Conservation (phyloP, 2,113 vertebrate species). For the Oreochromis niloticus region DNA sequence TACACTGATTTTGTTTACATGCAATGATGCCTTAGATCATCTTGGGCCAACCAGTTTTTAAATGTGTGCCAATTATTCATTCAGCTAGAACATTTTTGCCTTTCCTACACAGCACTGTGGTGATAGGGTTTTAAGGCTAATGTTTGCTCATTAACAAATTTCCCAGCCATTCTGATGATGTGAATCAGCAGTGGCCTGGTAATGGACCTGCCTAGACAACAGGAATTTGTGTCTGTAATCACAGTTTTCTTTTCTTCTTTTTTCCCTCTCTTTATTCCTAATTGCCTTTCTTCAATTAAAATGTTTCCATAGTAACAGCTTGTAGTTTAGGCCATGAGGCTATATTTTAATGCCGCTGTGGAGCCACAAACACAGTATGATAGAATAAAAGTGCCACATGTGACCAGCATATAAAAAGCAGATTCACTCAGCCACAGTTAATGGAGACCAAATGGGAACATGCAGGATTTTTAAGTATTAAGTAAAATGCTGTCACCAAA, state of each 20-base stretch:
- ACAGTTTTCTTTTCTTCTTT: not conserved
- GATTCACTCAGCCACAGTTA: not conserved
- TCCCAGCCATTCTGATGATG: not conserved
- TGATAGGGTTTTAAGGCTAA: not conserved
- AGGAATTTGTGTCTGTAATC: not conserved
- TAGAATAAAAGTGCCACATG: not conserved
- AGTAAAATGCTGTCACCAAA: not conserved
- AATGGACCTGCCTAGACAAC: not conserved
- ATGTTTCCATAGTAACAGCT: not conserved
- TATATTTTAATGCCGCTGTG: not conserved
- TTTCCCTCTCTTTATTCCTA: not conserved
- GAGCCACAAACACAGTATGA: not conserved
- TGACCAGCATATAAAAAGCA: not conserved
- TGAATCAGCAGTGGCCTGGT: not conserved
- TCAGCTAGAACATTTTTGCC: not conserved
- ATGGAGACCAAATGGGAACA: not conserved
- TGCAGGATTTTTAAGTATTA: not conserved
- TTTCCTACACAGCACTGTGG: not conserved
- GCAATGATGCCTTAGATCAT: not conserved
- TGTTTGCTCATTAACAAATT: constrained; percentile 9
- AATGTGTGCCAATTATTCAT: not conserved
- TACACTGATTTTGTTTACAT: not conserved
- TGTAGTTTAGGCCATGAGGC: not conserved
- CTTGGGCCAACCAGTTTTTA: not conserved
- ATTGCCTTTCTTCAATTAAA: not conserved